Base-by-base conservation (phyloP, 1,140 invertebrate species). In the Mamestra configurata region DNA sequence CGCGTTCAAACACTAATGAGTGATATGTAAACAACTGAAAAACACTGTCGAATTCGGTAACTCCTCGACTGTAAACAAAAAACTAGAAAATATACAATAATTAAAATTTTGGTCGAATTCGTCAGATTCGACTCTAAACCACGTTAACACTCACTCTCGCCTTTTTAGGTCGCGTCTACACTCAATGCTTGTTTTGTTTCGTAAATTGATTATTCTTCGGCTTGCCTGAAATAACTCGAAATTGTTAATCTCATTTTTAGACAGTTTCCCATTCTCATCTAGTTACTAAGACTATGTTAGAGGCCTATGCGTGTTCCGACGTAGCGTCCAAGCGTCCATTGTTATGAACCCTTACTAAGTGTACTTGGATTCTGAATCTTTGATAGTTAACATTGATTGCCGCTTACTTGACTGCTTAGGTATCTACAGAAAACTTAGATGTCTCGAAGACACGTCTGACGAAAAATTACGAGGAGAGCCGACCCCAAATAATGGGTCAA, bases 261-360 rank as follows among this genome's bases (percentile, higher is more conserved):
- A n/a, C 55, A 11, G 24, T 76, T 27, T 27, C 40, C n/a, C 68
- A 79, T 80, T 82, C 83, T 85, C 83, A 83, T 79, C 51, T 77
- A 79, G 55, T 79, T 66, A 64, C 20, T 61, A 68, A 68, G 75
- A 64, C n/a, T 59, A 79, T 76, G n/a, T 68, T 76, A 80, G 24
- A 57, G 80, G 87, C 85, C 85, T 84, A 84, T 75, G 64, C 79
- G 79, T 83, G 79, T 81, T 51, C 46, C 37, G 59, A 72, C 51
- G 59, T 46, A 75, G 75, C 80, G 77, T 81, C 78, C 80, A 79
- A 73, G 75, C 80, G 77, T 81, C 78, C 80, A 78, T 49, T 49
- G 43, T 49, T 49, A 51, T 64, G 61, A 61, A 46, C 72, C 82
- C 81, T 82, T 82, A 82, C 84, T 83, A 77, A 59, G 79, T 46